Percentiles rank a stretch among this genome's conserved stretches.
Evolutionary conservation across 2,797 vertebrate species (phyloP).

Genomic region (Pseudocheirus occidentalis): DNA sequence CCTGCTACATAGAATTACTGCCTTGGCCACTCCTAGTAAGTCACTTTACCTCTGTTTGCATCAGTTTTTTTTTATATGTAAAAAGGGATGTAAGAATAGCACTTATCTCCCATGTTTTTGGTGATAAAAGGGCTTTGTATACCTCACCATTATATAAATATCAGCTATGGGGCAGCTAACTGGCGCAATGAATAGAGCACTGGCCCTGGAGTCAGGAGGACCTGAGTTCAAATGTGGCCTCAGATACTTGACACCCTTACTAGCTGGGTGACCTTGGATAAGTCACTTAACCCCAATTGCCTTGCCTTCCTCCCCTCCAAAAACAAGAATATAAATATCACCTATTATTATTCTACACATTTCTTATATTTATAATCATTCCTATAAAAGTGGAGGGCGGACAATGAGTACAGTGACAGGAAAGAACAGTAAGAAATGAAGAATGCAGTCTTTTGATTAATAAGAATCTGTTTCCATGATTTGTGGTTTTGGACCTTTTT

Average conservation of each 20-base stretch:
- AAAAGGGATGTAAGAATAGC: background rate
- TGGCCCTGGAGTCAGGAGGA: too few relatives aligned
- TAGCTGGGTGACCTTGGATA: too few relatives aligned
- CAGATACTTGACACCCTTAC: too few relatives aligned
- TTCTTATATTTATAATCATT: background rate
- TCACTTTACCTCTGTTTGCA: background rate
- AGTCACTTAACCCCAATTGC: too few relatives aligned
- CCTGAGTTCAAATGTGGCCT: too few relatives aligned
- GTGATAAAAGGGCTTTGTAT: background rate
- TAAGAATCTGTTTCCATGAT: background rate
- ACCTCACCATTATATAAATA: background rate
- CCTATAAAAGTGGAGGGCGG: background rate
- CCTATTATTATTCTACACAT: background rate
- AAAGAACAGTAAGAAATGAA: background rate
- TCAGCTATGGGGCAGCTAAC: background rate
- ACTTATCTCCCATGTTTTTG: background rate
- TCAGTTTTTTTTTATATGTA: background rate
- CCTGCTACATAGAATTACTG: background rate
- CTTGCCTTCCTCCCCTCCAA: too few relatives aligned
- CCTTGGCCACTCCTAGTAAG: background rate
- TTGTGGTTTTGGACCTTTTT: background rate
- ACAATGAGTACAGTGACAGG: background rate
- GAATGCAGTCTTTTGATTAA: background rate
- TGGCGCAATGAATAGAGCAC: too few relatives aligned
- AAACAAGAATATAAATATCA: background rate